These are phyloP conservation scores for Brachionus rotundiformis DNA, from an alignment of 1,140 invertebrate species.

Conservation along the genomic window DNA sequence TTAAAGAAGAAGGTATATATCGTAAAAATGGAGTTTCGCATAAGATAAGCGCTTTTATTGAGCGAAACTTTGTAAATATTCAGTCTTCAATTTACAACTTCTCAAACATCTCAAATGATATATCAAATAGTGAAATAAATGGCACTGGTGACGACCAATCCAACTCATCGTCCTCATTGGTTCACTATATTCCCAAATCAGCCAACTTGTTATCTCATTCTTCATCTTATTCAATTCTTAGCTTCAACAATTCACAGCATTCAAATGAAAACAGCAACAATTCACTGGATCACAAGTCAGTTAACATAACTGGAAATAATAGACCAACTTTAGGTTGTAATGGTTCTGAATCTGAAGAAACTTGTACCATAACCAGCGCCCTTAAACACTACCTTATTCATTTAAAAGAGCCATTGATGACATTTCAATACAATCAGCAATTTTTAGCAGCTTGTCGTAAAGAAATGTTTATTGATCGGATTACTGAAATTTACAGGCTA, in stretches of 20 bases:
- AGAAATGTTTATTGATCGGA: conserved; percentile 10
- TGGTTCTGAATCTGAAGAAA: conserved; percentile 20
- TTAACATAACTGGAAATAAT: background rate
- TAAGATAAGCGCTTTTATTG: conserved; percentile 38
- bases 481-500: conserved; percentile 2
- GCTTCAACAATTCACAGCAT: conserved; percentile 17
- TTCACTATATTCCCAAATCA: conserved; percentile 12
- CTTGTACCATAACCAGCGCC: conserved; percentile 46
- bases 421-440: conserved; percentile 44
- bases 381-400: conserved; percentile 51
- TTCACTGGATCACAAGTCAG: background rate
- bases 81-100: background rate
- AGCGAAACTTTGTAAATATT: conserved; percentile 33
- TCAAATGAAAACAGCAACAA: conserved; percentile 30
- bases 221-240: conserved; percentile 24
- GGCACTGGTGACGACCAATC: background rate
- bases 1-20: conserved; percentile 51
- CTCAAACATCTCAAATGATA: conserved; percentile 6
- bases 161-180: background rate
- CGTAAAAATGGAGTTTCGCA: conserved; percentile 48
- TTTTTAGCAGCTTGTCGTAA: conserved; percentile 46
- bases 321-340: background rate
- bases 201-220: conserved; percentile 27
- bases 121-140: background rate
- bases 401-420: conserved; percentile 47